Percentiles rank a stretch among this genome's conserved stretches.
Evolutionary conservation across 2,797 vertebrate species (phyloP).

Genomic region (Meriones psammophilus): DNA sequence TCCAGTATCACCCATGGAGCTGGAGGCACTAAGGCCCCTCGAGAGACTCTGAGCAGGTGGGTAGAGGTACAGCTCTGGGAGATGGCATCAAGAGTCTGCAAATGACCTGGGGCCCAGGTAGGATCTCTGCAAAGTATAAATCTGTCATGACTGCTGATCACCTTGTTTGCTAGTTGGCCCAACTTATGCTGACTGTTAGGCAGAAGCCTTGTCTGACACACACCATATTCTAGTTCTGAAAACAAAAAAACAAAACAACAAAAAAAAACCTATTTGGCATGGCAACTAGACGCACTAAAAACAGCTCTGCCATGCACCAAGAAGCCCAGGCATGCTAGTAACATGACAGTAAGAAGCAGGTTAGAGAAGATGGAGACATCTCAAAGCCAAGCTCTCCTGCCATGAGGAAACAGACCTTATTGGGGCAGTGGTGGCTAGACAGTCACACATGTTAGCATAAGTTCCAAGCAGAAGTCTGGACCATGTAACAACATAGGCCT

Average conservation of each 20-base stretch:
- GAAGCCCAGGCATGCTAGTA: not conserved
- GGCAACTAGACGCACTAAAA: not conserved
- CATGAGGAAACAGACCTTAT: not conserved
- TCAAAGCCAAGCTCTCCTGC: not conserved
- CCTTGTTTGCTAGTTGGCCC: not conserved
- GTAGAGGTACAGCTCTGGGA: constrained; percentile 76
- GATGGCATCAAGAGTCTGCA: not conserved
- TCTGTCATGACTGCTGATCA: not conserved
- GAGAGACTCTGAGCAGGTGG: constrained; percentile 95
- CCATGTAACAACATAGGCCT: constrained; percentile 8
- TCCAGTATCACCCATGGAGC: constrained; percentile 93
- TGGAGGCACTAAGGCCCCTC: constrained; percentile 94
- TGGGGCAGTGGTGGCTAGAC: not conserved
- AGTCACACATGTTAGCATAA: not conserved
- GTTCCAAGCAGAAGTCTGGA: constrained; percentile 9
- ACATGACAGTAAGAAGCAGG: constrained; percentile 13
- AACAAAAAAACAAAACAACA: not conserved
- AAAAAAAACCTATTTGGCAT: not conserved
- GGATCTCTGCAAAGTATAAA: not conserved
- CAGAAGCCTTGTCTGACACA: not conserved
- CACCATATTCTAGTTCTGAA: constrained; percentile 11
- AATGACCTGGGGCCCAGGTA: not conserved
- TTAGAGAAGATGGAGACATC: not conserved
- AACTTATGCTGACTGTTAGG: constrained; percentile 9
- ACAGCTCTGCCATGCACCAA: constrained; percentile 19